These are phyloP conservation scores for Ericerus pela DNA, from an alignment of 1,140 invertebrate genomes.

Conservation along the genomic window DNA sequence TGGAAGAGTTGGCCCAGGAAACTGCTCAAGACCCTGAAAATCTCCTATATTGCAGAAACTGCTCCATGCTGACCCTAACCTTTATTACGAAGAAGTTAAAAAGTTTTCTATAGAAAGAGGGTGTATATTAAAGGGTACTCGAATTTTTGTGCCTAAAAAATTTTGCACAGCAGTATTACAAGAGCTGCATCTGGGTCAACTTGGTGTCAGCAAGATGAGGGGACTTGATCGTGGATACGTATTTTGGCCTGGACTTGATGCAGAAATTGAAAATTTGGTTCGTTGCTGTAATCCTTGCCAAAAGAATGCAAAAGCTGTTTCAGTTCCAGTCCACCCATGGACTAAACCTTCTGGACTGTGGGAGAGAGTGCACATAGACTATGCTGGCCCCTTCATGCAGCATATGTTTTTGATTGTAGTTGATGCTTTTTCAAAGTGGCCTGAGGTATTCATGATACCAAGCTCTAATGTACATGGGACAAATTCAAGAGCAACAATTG, in stretches of 20 bases:
- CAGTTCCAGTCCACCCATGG: slow-evolving; percentile 11
- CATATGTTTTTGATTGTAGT: slow-evolving; percentile 29
- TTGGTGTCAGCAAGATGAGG: slow-evolving; percentile 19
- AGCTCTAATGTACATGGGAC: too few relatives aligned
- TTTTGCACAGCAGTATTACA: background rate
- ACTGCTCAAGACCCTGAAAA: background rate
- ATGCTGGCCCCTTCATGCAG: slow-evolving; percentile 26
- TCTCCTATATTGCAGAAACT: background rate
- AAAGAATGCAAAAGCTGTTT: background rate
- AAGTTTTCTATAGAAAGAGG: background rate
- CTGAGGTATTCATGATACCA: slow-evolving; percentile 25
- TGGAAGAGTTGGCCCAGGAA: background rate
- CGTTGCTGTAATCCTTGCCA: background rate
- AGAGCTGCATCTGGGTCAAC: slow-evolving; percentile 14
- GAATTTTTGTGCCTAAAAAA: background rate
- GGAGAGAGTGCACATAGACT: slow-evolving; percentile 21
- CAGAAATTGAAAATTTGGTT: background rate
- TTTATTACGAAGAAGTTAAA: background rate
- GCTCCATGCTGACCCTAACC: background rate
- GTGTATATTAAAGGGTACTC: background rate
- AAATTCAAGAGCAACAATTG: slow-evolving; percentile 14
- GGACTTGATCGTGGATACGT: slow-evolving; percentile 13
- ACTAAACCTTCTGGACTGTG: background rate
- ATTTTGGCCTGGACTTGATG: slow-evolving; percentile 23
- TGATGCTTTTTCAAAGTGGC: slow-evolving; percentile 32